These are phyloP conservation scores for Brachionus rotundiformis DNA, from an alignment of 1,140 invertebrate genomes.

Conservation along the genomic window DNA sequence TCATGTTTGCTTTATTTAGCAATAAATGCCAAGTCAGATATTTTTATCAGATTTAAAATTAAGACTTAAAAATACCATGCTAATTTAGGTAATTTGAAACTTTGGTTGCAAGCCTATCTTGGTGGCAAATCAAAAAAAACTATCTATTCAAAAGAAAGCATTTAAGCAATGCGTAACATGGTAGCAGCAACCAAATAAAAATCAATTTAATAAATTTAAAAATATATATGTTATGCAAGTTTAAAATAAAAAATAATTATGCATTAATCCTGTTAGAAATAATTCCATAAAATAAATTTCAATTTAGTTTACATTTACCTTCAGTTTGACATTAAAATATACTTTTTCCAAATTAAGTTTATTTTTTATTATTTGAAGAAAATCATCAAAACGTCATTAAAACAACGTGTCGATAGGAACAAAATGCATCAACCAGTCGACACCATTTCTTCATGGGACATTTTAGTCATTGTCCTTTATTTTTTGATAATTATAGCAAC, in stretches of 20 bases:
- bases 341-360: too few relatives aligned
- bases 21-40: not conserved
- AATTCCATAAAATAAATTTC: constrained; percentile 21
- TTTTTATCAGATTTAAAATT: not conserved
- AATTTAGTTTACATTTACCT: constrained; percentile 9
- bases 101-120: not conserved
- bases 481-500: constrained; percentile 40
- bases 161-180: not conserved
- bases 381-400: not conserved
- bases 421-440: constrained; percentile 29
- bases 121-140: not conserved
- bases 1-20: not conserved
- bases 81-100: not conserved
- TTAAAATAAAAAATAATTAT: not conserved
- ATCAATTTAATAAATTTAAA: not conserved
- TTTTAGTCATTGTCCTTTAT: constrained; percentile 37
- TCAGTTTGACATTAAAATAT: not conserved
- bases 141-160: too few relatives aligned
- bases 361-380: too few relatives aligned
- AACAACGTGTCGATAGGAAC: not conserved
- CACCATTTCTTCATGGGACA: constrained; percentile 36
- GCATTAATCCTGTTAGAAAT: constrained; percentile 14
- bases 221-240: not conserved
- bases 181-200: not conserved
- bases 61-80: not conserved